A percentile compares a stretch with the other conserved stretches of the same genome.
Conservation (phyloP, 2,888 invertebrate genomes). For the Drosophila percnosoma region DNA sequence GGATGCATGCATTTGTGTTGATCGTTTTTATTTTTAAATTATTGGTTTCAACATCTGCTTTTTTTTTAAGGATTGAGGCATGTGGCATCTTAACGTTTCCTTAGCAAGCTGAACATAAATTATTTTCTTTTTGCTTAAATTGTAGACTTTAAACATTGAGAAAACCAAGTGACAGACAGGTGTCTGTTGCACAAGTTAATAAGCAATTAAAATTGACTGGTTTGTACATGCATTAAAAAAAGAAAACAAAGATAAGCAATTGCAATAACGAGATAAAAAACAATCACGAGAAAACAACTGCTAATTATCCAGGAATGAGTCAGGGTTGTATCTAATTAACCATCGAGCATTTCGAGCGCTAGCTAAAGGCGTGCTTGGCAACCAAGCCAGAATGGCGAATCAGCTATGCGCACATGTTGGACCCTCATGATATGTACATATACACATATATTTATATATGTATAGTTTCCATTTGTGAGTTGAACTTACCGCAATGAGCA, state of each 20-base stretch:
- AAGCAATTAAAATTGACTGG: conserved; percentile 47
- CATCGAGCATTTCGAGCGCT: conserved; percentile 7
- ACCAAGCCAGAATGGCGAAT: conserved; percentile 12
- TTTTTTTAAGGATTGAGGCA: neutral
- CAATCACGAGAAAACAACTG: conserved; percentile 32
- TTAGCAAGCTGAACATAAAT: conserved; percentile 1
- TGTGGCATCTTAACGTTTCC: conserved; percentile 8
- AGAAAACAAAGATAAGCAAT: conserved; percentile 42
- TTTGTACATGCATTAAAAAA: conserved; percentile 22
- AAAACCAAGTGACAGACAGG: conserved; percentile 39
- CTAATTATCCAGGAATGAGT: conserved; percentile 48
- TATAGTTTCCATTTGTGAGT: neutral
- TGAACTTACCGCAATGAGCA: conserved; percentile 89
- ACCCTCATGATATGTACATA: neutral
- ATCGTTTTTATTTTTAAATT: neutral
- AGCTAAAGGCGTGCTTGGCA: conserved; percentile 34
- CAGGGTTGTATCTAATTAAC: conserved; percentile 44
- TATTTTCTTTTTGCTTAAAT: neutral
- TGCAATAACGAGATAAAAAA: conserved; percentile 47
- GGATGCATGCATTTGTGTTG: neutral
- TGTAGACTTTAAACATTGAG: conserved; percentile 6
- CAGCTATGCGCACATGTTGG: conserved; percentile 1
- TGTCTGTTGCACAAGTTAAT: conserved; percentile 50
- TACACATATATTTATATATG: neutral
- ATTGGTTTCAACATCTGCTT: neutral